Evolutionary conservation across 2,113 vertebrate species (phyloP), one percentile per base, ranked within the genome.

Genomic region (Lepisosteus oculatus): DNA sequence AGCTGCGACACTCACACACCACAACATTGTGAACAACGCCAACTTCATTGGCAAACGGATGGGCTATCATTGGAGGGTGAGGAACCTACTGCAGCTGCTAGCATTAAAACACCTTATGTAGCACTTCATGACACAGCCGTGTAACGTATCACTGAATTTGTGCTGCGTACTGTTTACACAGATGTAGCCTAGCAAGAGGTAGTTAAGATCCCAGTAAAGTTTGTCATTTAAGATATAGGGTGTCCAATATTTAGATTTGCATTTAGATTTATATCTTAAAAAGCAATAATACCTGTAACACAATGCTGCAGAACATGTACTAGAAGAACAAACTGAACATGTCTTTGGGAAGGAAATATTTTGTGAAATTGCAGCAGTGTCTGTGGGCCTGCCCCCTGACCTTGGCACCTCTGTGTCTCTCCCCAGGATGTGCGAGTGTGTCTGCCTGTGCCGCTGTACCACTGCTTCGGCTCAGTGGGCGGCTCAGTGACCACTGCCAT

Each of bases 11-110:
- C 89, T 99, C 9, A 92, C 95, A 4, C 97, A 99, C 76, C 85
- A 92, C 86, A 99, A 99, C 83, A 89, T 99, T 5, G 78, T 99
- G 78, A 99, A 99, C 86, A 98, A 99, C 2, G 76, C 92, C 67
- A 79, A 78, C 54, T 71, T 92, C 4, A 9, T 93, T 0, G 97
- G 97, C 0, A 1, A 29, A 2, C 89, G 97, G 45, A 0, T 95
- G 63, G 86, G 88, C 6, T 73, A 89, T 75, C 1, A 65, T 3
- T 81, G 81, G 82, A 88, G 79, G 93, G 97, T 99, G 78, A 88
- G 91, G 79, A 0, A 9, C 8, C 13, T 43, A 8, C 54, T 54
- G 47, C 15, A 12, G 11, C 29, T 29, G 1, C 29, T 29, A 29
- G 29, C 29, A 29, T 29, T 29, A 29, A 29, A 29, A 29, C 29